Conservation (phyloP, 2,888 invertebrate species). For the Rhorus exstirpatorius region DNA sequence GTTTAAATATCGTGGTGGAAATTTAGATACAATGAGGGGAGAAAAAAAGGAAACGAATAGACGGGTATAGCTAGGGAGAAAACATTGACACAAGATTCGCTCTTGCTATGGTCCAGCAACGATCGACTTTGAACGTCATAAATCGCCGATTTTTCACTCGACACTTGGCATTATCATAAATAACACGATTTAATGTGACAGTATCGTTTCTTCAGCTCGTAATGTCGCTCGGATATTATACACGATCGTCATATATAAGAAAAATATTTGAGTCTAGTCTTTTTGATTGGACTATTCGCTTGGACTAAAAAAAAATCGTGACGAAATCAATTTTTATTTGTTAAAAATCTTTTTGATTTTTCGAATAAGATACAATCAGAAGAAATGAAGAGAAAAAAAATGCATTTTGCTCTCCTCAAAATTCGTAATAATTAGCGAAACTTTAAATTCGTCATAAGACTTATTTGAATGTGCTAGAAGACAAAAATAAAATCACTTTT, state of each 20-base stretch:
- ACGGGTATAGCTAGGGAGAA: not conserved
- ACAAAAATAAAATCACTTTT: too few species aligned
- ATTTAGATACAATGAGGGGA: not conserved
- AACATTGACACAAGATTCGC: not conserved
- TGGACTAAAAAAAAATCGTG: too few species aligned
- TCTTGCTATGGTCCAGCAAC: constrained; percentile 10
- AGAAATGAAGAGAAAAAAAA: too few species aligned
- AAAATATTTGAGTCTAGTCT: not conserved
- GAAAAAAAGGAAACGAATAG: not conserved
- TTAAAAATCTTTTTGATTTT: too few species aligned
- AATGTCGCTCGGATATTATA: not conserved
- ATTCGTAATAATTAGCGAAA: too few species aligned
- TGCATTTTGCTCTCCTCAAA: too few species aligned
- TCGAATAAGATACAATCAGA: too few species aligned
- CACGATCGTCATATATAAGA: too few species aligned
- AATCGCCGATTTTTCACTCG: constrained; percentile 51
- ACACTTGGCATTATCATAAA: constrained; percentile 10
- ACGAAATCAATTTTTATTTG: too few species aligned
- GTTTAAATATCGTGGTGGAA: not conserved
- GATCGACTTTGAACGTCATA: constrained; percentile 63
- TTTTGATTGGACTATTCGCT: not conserved
- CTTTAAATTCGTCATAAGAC: too few species aligned
- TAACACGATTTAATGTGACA: not conserved
- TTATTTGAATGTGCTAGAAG: too few species aligned
- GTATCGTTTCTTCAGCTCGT: constrained; percentile 33